These are phyloP conservation scores for Gavialis gangeticus DNA, from an alignment of 2,113 vertebrate genomes.

Conservation along the genomic window DNA sequence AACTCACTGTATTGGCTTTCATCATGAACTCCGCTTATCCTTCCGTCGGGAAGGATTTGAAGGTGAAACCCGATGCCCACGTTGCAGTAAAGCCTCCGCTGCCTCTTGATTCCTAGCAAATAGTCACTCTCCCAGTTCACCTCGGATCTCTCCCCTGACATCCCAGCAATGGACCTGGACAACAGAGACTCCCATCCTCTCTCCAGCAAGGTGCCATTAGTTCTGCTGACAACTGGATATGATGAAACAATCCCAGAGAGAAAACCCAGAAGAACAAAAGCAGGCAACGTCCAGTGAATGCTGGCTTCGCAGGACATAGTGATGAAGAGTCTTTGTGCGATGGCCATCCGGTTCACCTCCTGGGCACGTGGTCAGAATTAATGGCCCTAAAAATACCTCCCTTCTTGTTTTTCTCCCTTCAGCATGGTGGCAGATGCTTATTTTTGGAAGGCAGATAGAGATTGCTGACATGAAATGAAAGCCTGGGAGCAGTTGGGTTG, in stretches of 20 bases:
- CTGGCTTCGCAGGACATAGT: slow-evolving; percentile 93
- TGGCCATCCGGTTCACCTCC: slow-evolving; percentile 94
- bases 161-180: slow-evolving; percentile 90
- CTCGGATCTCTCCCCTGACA: slow-evolving; percentile 89
- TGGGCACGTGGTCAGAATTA: slow-evolving; percentile 97
- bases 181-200: slow-evolving; percentile 89
- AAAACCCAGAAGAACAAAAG: slow-evolving; percentile 86
- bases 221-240: slow-evolving; percentile 84
- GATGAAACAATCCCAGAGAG: slow-evolving; percentile 86
- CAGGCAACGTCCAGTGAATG: slow-evolving; percentile 86
- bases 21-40: slow-evolving; percentile 92
- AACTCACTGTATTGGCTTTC: slow-evolving; percentile 99
- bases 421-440: slow-evolving; percentile 95
- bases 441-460: slow-evolving; percentile 93
- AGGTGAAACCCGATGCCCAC: slow-evolving; percentile 99
- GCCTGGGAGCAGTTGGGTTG: slow-evolving; percentile 82
- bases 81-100: slow-evolving; percentile 98
- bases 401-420: slow-evolving; percentile 95
- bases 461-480: slow-evolving; percentile 92
- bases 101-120: slow-evolving; percentile 95
- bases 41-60: slow-evolving; percentile 92
- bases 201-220: slow-evolving; percentile 87
- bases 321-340: slow-evolving; percentile 91
- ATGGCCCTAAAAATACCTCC: slow-evolving; percentile 98
- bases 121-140: slow-evolving; percentile 95